Evolutionary conservation across 64 coral and sea anemone species (phyloP).

Genomic region (Montipora sp.): DNA sequence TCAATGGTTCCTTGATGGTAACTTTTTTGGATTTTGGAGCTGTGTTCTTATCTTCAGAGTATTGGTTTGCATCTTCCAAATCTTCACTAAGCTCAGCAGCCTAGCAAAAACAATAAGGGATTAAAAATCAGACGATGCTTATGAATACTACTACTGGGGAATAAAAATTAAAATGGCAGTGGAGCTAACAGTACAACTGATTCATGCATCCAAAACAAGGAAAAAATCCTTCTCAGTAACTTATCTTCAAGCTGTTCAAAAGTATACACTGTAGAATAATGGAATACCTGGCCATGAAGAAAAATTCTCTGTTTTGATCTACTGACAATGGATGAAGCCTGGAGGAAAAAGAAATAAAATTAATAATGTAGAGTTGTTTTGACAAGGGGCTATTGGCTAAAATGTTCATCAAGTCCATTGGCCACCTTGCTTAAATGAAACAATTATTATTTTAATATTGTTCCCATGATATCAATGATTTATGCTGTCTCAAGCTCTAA

Average conservation of each 20-base stretch:
- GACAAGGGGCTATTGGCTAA: neutral
- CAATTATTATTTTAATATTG: too few relatives aligned
- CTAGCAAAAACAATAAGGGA: neutral
- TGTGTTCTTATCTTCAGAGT: neutral
- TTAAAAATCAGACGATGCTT: neutral
- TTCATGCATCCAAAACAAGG: neutral
- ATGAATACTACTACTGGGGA: neutral
- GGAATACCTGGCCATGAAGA: slow-evolving; percentile 23
- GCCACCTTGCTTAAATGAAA: too few relatives aligned
- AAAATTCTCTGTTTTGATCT: slow-evolving; percentile 38
- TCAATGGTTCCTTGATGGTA: slow-evolving; percentile 16
- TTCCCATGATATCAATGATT: too few relatives aligned
- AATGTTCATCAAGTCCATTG: too few relatives aligned
- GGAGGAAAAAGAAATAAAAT: neutral
- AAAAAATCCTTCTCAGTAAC: neutral
- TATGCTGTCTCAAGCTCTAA: too few relatives aligned
- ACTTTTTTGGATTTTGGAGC: slow-evolving; percentile 40
- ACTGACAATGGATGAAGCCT: neutral
- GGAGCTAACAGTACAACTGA: too few relatives aligned
- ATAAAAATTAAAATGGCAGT: neutral
- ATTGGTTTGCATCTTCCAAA: neutral
- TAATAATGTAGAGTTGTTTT: neutral
- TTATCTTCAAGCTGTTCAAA: neutral
- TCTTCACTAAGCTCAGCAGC: neutral
- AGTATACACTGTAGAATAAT: neutral